Percentiles rank a stretch among this genome's conserved stretches.
These are phyloP conservation scores for Himalopsyche anomala DNA, from an alignment of 2,888 invertebrate genomes.

Conservation along the genomic window DNA sequence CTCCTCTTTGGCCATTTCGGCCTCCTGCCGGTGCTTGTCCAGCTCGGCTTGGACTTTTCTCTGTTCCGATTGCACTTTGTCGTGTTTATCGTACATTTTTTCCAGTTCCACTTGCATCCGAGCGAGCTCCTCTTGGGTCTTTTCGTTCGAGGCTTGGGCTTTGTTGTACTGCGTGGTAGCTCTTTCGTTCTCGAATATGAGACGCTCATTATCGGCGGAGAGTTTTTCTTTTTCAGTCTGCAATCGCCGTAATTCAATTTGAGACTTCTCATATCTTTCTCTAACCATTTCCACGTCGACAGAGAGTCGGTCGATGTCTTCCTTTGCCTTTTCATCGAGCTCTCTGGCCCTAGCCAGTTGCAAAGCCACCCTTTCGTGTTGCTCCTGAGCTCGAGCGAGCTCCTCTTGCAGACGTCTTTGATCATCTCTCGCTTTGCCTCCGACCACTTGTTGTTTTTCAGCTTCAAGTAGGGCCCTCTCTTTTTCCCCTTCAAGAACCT, in stretches of 20 bases:
- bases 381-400: constrained; percentile 88
- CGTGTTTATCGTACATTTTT: constrained; percentile 94
- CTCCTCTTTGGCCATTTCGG: constrained; percentile 87
- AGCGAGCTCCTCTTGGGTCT: constrained; percentile 92
- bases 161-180: constrained; percentile 91
- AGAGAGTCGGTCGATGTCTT: constrained; percentile 85
- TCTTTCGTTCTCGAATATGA: constrained; percentile 91
- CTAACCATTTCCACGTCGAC: constrained; percentile 92
- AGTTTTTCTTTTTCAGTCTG: constrained; percentile 92
- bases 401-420: constrained; percentile 92
- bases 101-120: constrained; percentile 91
- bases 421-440: constrained; percentile 90
- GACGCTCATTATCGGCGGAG: constrained; percentile 88
- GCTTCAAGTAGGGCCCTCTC: constrained; percentile 90
- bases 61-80: constrained; percentile 88
- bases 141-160: constrained; percentile 89
- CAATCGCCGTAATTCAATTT: constrained; percentile 88
- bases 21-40: constrained; percentile 82
- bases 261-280: constrained; percentile 92
- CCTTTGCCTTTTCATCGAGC: constrained; percentile 93
- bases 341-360: constrained; percentile 92
- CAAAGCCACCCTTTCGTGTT: constrained; percentile 91
- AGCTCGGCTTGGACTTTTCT: constrained; percentile 88
- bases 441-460: constrained; percentile 88
- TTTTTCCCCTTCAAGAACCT: constrained; percentile 91